A percentile compares a stretch with the other conserved stretches of the same genome.
Evolutionary conservation across 2,888 invertebrate genomes (phyloP).

Genomic region (Hipparchia semele): DNA sequence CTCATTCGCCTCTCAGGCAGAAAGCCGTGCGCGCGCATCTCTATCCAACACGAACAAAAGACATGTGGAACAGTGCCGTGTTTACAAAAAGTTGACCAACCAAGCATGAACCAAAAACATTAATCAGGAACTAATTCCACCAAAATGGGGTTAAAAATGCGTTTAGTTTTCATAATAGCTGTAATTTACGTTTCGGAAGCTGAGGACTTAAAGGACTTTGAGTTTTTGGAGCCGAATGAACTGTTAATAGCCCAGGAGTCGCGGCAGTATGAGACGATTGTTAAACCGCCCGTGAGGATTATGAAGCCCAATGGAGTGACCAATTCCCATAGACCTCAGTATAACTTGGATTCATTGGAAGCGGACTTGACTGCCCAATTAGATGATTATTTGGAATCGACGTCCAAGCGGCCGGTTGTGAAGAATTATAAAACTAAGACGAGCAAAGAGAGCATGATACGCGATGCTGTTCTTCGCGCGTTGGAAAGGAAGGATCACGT

Average conservation of each 20-base stretch:
- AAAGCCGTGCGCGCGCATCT: constrained; percentile 66
- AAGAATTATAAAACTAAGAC: constrained; percentile 62
- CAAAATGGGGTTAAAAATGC: constrained; percentile 43
- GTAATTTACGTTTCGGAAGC: constrained; percentile 45
- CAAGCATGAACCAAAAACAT: constrained; percentile 24
- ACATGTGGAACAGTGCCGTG: constrained; percentile 35
- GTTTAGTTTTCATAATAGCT: constrained; percentile 50
- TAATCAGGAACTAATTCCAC: constrained; percentile 20
- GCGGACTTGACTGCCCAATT: constrained; percentile 54
- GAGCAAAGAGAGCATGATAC: constrained; percentile 75
- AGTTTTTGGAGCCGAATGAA: constrained; percentile 63
- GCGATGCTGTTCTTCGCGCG: constrained; percentile 81
- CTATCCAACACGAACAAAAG: constrained; percentile 32
- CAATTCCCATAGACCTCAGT: constrained; percentile 76
- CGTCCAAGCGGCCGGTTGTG: constrained; percentile 54
- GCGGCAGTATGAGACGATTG: constrained; percentile 66
- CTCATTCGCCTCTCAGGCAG: constrained; percentile 64
- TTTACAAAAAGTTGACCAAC: constrained; percentile 24
- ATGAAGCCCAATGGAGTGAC: constrained; percentile 65
- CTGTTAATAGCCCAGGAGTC: constrained; percentile 78
- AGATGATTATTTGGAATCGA: constrained; percentile 51
- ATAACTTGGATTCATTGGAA: constrained; percentile 72
- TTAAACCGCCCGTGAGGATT: constrained; percentile 65
- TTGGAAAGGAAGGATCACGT: constrained; percentile 83
- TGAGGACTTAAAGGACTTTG: constrained; percentile 63